Conservation (phyloP, 1,140 invertebrate species). For the Drosophila kurseongensis region DNA sequence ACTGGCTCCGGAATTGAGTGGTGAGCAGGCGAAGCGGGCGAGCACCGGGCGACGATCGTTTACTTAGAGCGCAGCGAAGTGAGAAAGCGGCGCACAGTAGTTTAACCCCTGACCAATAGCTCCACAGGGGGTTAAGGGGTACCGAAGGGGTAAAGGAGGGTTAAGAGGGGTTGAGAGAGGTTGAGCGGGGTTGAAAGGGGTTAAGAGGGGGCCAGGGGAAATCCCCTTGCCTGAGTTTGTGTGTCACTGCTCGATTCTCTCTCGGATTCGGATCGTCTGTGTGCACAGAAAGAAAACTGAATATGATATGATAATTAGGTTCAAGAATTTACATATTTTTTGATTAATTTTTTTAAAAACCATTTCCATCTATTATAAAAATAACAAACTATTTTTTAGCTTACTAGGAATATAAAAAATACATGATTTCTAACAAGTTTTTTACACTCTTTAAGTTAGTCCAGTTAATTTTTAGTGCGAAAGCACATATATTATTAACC, state of each 20-base stretch:
- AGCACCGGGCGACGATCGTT: conserved; percentile 36
- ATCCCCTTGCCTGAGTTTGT: conserved; percentile 5
- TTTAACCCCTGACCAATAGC: conserved; percentile 60
- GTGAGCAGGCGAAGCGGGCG: background rate
- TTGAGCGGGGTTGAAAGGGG: background rate
- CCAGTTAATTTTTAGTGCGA: no score
- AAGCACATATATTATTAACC: no score
- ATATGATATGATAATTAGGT: no score
- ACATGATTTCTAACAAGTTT: no score
- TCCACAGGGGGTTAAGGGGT: conserved; percentile 1
- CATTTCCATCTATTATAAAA: no score
- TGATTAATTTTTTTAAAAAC: no score
- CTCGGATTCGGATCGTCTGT: background rate
- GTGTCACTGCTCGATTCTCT: conserved; percentile 36
- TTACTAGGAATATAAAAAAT: no score
- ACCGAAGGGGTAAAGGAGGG: background rate
- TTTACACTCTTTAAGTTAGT: no score
- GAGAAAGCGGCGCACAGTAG: conserved; percentile 48
- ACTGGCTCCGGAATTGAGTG: background rate
- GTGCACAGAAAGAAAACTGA: conserved; percentile 1
- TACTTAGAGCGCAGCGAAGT: conserved; percentile 52
- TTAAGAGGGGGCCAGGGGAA: background rate
- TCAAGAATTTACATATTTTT: no score
- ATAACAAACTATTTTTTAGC: no score
- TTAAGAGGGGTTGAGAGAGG: background rate